These are phyloP conservation scores for Reinhardtius hippoglossoides DNA, from an alignment of 2,113 vertebrate species.

Conservation along the genomic window DNA sequence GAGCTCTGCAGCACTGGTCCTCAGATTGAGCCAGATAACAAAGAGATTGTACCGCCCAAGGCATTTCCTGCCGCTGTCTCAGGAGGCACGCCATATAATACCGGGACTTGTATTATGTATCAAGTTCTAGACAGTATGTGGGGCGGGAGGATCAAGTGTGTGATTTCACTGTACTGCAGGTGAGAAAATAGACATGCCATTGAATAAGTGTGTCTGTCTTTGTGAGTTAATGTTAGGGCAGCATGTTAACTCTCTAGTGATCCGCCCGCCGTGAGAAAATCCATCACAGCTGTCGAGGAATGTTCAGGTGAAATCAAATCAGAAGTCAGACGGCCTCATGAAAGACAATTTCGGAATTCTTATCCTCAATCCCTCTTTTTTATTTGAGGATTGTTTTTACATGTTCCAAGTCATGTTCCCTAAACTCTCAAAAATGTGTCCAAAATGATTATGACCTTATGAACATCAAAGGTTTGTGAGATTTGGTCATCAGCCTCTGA, in stretches of 20 bases:
- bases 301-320: slow-evolving; percentile 39
- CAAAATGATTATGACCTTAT: not conserved
- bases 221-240: slow-evolving; percentile 11
- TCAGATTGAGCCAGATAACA: slow-evolving; percentile 78
- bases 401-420: not conserved
- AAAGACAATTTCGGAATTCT: not conserved
- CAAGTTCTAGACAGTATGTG: slow-evolving; percentile 36
- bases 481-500: too few species aligned
- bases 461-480: too few species aligned
- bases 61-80: slow-evolving; percentile 80
- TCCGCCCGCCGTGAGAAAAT: slow-evolving; percentile 39
- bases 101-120: slow-evolving; percentile 47
- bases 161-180: slow-evolving; percentile 43
- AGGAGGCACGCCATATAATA: slow-evolving; percentile 52
- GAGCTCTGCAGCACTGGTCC: slow-evolving; percentile 37
- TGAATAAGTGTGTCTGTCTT: slow-evolving; percentile 31
- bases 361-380: not conserved
- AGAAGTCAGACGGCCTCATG: slow-evolving; percentile 7
- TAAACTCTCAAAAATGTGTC: not conserved
- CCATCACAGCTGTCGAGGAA: slow-evolving; percentile 44
- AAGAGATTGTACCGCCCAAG: slow-evolving; percentile 77
- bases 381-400: not conserved
- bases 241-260: not conserved
- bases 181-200: slow-evolving; percentile 30
- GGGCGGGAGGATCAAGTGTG: slow-evolving; percentile 32